phyloP scores from a whole-genome alignment of 2,113 vertebrate genomes.

The Chloroceryle aenea region DNA sequence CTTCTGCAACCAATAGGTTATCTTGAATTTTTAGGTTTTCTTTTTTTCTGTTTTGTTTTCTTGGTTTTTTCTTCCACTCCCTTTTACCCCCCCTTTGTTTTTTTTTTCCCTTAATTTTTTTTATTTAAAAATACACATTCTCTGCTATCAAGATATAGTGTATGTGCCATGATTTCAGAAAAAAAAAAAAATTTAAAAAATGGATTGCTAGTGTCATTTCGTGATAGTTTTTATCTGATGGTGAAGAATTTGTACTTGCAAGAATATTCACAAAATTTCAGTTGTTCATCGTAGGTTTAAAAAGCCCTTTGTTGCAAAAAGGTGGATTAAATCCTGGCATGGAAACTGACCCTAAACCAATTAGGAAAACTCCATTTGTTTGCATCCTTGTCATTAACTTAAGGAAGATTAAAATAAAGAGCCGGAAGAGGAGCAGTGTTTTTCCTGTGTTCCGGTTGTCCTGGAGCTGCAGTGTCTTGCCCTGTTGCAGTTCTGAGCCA shows the following conservation, averaged over 20 bases:
- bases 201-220: not conserved
- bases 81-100: too few relatives aligned
- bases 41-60: too few relatives aligned
- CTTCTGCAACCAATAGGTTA: not conserved
- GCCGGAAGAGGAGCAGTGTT: not conserved
- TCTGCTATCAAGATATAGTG: not conserved
- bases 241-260: not conserved
- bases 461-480: fast-evolving
- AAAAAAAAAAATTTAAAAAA: not conserved
- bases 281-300: not conserved
- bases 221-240: not conserved
- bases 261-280: not conserved
- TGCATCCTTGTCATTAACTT: conserved; percentile 15
- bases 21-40: not conserved
- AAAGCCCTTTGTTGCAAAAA: conserved; percentile 25
- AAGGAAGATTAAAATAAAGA: conserved; percentile 22
- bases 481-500: not conserved
- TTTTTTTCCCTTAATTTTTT: not conserved
- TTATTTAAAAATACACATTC: not conserved
- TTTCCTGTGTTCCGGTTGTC: not conserved
- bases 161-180: not conserved
- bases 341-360: conserved; percentile 33
- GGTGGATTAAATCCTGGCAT: not conserved
- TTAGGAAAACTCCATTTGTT: conserved; percentile 8
- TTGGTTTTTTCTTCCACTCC: too few relatives aligned